phyloP scores from a whole-genome alignment of 2,888 invertebrate genomes.

The Monoplex corrugatus region DNA sequence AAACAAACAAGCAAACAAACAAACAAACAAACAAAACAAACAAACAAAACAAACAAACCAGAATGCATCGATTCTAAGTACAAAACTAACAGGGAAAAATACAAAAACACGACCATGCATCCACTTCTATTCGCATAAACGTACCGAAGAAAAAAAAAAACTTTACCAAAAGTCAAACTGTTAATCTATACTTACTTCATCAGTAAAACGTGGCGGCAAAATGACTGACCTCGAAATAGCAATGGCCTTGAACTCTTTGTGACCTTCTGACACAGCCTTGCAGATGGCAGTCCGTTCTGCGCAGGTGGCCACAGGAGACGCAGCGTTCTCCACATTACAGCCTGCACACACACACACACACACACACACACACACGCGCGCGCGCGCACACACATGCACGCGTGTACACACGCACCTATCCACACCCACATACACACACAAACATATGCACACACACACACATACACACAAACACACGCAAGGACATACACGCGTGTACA shows the following conservation, averaged over 20 bases:
- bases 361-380: constrained; percentile 35
- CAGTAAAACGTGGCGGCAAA: no score
- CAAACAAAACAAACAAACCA: no score
- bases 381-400: background rate
- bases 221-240: constrained; percentile 84
- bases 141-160: no score
- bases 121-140: no score
- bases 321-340: constrained; percentile 95
- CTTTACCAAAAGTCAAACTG: no score
- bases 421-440: background rate
- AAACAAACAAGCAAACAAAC: no score
- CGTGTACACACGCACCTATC: background rate
- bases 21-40: no score
- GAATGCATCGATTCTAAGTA: no score
- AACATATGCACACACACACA: background rate
- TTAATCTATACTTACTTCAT: no score
- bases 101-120: no score
- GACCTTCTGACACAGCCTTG: constrained; percentile 93
- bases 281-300: constrained; percentile 93
- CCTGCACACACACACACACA: constrained; percentile 83
- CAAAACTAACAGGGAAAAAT: no score
- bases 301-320: constrained; percentile 90
- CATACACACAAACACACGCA: background rate
- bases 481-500: background rate
- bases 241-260: constrained; percentile 85